Evolutionary conservation across 2,888 invertebrate genomes (phyloP).

Genomic region (Iphiclides podalirius): DNA sequence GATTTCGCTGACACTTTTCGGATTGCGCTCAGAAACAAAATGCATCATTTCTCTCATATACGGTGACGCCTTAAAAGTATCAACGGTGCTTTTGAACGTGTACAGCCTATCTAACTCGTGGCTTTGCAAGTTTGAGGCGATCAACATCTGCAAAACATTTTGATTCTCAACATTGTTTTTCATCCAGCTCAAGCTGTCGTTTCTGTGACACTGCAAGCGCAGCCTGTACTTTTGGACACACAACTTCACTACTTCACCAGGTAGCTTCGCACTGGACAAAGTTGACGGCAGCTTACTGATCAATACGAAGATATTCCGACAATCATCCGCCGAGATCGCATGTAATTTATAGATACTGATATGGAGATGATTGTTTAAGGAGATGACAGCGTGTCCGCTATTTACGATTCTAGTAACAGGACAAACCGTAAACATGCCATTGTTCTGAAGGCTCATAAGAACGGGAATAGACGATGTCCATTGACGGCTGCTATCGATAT

Average conservation of each 20-base stretch:
- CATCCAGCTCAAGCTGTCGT: conserved; percentile 27
- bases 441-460: conserved; percentile 31
- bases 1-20: conserved; percentile 28
- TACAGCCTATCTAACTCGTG: conserved; percentile 31
- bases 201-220: conserved; percentile 30
- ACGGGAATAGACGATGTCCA: conserved; percentile 30
- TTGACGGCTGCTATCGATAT: conserved; percentile 27
- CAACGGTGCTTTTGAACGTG: conserved; percentile 28
- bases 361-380: conserved; percentile 34
- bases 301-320: conserved; percentile 24
- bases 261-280: conserved; percentile 13
- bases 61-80: conserved; percentile 23
- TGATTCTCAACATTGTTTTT: neutral
- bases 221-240: conserved; percentile 27
- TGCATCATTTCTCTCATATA: conserved; percentile 29
- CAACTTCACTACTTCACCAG: conserved; percentile 19
- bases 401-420: conserved; percentile 28
- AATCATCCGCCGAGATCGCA: conserved; percentile 26
- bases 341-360: conserved; percentile 35
- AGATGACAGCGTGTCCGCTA: conserved; percentile 31
- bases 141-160: neutral
- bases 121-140: conserved; percentile 18
- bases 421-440: conserved; percentile 32
- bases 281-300: conserved; percentile 23
- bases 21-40: conserved; percentile 28